Conservation (phyloP, 2,888 invertebrate genomes). For the Malthinus flaveolus region DNA sequence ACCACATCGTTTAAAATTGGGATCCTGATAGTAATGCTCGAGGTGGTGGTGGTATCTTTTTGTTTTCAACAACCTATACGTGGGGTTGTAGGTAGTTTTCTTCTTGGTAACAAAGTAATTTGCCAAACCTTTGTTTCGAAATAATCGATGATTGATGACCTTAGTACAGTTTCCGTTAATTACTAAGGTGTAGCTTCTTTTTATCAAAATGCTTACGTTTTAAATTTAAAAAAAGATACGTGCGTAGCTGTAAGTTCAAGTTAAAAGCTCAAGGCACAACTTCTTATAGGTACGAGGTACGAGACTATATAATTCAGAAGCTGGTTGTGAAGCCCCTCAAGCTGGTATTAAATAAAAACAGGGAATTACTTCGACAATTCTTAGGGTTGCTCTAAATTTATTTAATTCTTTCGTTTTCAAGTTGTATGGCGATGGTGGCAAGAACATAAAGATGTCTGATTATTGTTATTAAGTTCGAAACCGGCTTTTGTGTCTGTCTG, state of each 20-base stretch:
- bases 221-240: background rate
- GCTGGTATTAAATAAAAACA: constrained; percentile 21
- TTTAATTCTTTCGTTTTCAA: constrained; percentile 23
- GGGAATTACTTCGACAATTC: constrained; percentile 22
- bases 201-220: background rate
- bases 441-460: constrained; percentile 16
- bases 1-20: background rate
- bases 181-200: too few relatives aligned
- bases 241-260: background rate
- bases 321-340: constrained; percentile 18
- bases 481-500: constrained; percentile 8
- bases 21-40: too few relatives aligned
- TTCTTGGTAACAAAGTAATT: too few relatives aligned
- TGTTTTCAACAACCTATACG: too few relatives aligned
- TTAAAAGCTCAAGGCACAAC: background rate
- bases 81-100: too few relatives aligned
- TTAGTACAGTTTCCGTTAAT: too few relatives aligned
- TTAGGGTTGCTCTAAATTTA: constrained; percentile 19
- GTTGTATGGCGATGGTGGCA: constrained; percentile 16
- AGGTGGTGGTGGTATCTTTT: too few relatives aligned
- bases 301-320: constrained; percentile 26
- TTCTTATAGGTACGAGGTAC: too few relatives aligned
- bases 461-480: constrained; percentile 24
- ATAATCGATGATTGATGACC: too few relatives aligned
- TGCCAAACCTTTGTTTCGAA: too few relatives aligned